phyloP scores from a whole-genome alignment of 92 coral and sea anemone species.

The Palythoa heliodiscus region DNA sequence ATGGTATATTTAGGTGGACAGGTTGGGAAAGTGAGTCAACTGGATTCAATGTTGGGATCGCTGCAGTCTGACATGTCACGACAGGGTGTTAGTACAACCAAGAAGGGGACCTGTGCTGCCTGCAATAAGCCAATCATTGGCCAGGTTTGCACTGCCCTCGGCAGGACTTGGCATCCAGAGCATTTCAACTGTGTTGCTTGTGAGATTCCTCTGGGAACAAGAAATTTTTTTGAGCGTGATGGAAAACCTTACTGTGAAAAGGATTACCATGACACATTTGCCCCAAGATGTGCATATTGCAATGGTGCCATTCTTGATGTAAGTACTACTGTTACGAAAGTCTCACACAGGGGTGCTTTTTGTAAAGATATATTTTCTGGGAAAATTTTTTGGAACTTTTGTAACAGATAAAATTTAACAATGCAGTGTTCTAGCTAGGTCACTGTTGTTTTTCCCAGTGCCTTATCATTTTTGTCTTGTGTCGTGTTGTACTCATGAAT shows the following conservation, averaged over 20 bases:
- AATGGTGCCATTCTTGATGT: constrained; percentile 98
- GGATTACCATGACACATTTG: constrained; percentile 96
- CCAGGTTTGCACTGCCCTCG: constrained; percentile 97
- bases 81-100: constrained; percentile 97
- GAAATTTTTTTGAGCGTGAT: constrained; percentile 98
- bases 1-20: constrained; percentile 48
- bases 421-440: no score
- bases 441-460: neutral
- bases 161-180: constrained; percentile 99
- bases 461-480: no score
- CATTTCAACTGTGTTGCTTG: constrained; percentile 97
- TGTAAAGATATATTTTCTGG: no score
- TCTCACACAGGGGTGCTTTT: no score
- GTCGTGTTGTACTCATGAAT: no score
- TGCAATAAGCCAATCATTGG: constrained; percentile 98
- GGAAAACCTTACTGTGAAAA: constrained; percentile 97
- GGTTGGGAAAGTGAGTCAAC: constrained; percentile 96
- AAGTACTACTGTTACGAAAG: constrained; percentile 42
- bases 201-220: constrained; percentile 90
- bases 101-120: constrained; percentile 95
- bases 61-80: constrained; percentile 97
- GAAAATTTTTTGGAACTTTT: no score
- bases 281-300: constrained; percentile 98
- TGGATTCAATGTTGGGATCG: constrained; percentile 96
- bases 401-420: no score